Base-by-base conservation (phyloP, 2,113 vertebrate genomes). In the Gnathonemus echidnorhynchus region DNA sequence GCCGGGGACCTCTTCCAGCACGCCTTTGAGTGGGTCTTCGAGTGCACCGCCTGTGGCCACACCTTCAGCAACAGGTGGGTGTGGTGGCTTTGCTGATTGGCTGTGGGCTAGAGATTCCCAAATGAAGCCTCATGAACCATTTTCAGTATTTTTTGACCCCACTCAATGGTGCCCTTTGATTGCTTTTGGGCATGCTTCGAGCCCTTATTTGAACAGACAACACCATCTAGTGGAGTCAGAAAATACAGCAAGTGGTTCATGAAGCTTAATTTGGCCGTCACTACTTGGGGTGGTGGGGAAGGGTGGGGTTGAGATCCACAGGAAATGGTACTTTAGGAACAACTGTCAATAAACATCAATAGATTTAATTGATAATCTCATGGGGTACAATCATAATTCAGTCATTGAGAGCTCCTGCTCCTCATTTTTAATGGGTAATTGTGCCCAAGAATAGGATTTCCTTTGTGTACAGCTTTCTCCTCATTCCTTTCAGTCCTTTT, bases 1-100 rank as follows among this genome's bases (percentile, higher is more conserved):
- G 91, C 93, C 48, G 96, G 97, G 92, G 92, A 93, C n/a, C 92
- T 97, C 0, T 99, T 98, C 92, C 92, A 95, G 58, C 94, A 95
- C 8, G 94, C 95, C 0, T 97, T 96, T 93, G 94, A 92, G 0
- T 99, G 97, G 98, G 94, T 96, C 85, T 97, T 98, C 92, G 93
- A 94, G 90, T 99, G 98, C 93, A 91, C 91, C 0, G 62, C 52
- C 27, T 99, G 98, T 95, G 95, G 96, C 89, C 91, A 95, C 90
- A 92, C 93, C 92, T 91, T 95, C 15, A 95, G 92, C 58, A 92
- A 96, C 83, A 96, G 96, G 98, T 98, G 92, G 91, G 77, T 19
- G 0, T 11, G 15, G 83, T 50, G n/a, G n/a, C n/a, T 66, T 66
- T 70, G n/a, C 62, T 31, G 62, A 70, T 70, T 66, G 62, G 62